Base-by-base conservation (phyloP, 1,140 invertebrate species). In the Brachionus calyciflorus region DNA sequence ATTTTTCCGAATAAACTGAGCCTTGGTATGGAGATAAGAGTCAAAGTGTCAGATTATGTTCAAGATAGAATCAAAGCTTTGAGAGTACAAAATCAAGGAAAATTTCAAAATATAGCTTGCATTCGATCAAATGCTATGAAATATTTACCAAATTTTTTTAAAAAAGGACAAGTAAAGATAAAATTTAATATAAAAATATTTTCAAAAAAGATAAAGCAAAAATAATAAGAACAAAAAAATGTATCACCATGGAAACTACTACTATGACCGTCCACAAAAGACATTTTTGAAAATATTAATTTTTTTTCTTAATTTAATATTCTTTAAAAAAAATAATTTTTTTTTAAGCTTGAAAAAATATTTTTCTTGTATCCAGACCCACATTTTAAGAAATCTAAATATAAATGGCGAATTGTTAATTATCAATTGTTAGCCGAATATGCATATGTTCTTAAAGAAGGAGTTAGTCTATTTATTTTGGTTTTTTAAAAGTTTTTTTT, bases 281-380 rank as follows among this genome's bases (percentile, higher is more conserved):
- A 7, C 14, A 7, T 17, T 14, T 46, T 17, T 46, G n/a, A 46
- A 46, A 17, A 26, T 17, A 55, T 21, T n/a, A n/a, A n/a, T n/a
- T n/a, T n/a, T 21, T 55, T 55, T 30, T 55, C 24, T 21, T 21
- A 12, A 21, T 21, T 26, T 55, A 2, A 26, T 14, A 19, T n/a
- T 53, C 5, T 30, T 33, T 53, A 57, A 10, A 53, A 19, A 57
- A 63, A 65, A 24, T 46, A 21, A 24, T 65, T 44, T 44, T 24
- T 65, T 65, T 44, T 78, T 88, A 89, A 99, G 91, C 86, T 99
- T 14, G 90, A 91, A 78, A 99, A 99, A 87, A 95, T 99, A 90
- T 99, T 99, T 85, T 98, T 99, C 83, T 86, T 99, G n/a, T 99
- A 97, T 85, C 97, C 97, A 30, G 97, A 99, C 88, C 97, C 97